These are phyloP conservation scores for Chelonoidis abingdonii DNA, from an alignment of 2,113 vertebrate species.

Conservation along the genomic window DNA sequence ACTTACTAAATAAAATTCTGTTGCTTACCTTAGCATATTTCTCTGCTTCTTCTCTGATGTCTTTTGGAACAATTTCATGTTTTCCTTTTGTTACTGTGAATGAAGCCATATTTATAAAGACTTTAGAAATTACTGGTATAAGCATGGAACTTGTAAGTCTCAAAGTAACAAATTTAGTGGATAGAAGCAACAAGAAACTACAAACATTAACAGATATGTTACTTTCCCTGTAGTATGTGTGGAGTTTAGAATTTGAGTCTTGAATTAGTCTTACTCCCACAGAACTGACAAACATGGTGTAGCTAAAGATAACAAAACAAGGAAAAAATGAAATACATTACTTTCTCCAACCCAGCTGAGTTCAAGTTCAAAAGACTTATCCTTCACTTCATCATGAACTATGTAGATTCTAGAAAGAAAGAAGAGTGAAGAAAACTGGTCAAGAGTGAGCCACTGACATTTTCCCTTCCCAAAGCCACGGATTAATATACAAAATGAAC, in stretches of 20 bases:
- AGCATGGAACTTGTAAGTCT: neutral
- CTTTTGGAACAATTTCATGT: conserved; percentile 96
- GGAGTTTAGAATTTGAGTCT: neutral
- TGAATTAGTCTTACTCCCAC: neutral
- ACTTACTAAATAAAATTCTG: fast-evolving
- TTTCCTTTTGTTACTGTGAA: conserved; percentile 94
- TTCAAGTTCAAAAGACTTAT: conserved; percentile 98
- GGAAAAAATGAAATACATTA: conserved; percentile 72
- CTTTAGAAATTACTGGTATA: neutral
- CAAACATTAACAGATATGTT: neutral
- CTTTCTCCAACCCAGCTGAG: conserved; percentile 99
- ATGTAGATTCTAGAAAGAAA: conserved; percentile 95
- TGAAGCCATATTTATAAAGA: conserved; percentile 1
- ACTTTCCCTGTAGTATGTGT: neutral
- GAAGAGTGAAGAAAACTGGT: conserved; percentile 4
- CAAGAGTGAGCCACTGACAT: neutral
- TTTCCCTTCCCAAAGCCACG: neutral
- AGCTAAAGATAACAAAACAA: neutral
- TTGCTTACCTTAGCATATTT: conserved; percentile 96
- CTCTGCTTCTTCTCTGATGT: conserved; percentile 95
- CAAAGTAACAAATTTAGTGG: neutral
- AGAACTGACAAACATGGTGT: neutral
- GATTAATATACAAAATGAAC: neutral
- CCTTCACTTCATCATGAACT: conserved; percentile 98
- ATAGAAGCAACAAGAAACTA: no score